phyloP scores from a whole-genome alignment of 2,113 vertebrate genomes.

The Smithornis capensis region DNA sequence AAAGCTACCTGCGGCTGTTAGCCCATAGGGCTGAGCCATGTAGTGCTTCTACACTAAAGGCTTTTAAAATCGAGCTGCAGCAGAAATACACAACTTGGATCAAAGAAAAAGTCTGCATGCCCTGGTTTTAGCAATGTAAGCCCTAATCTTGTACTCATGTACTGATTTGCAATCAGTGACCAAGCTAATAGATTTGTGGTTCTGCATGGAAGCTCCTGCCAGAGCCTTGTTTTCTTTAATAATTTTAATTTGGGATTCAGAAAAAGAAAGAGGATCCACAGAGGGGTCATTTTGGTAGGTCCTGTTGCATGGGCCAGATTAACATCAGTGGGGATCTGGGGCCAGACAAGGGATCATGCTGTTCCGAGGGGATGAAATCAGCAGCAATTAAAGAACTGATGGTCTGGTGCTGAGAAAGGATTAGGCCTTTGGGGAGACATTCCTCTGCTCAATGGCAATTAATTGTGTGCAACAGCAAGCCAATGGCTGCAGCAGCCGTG shows the following conservation, averaged over 20 bases:
- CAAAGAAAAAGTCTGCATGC: background rate
- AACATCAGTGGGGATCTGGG: background rate
- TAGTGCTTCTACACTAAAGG: background rate
- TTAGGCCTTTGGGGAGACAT: background rate
- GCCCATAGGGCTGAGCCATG: background rate
- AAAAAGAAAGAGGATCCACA: background rate
- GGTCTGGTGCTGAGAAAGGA: background rate
- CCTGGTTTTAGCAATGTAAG: background rate
- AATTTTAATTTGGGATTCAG: background rate
- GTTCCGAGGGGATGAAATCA: background rate
- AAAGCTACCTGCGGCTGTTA: background rate
- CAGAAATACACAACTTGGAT: background rate
- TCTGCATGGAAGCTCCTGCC: background rate
- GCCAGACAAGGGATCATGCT: fast-evolving
- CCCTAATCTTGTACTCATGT: fast-evolving
- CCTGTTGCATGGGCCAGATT: background rate
- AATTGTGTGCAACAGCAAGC: background rate
- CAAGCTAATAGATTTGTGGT: background rate
- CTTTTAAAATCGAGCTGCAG: background rate
- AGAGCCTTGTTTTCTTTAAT: background rate
- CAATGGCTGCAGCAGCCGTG: background rate
- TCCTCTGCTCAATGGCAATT: background rate
- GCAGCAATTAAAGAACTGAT: background rate
- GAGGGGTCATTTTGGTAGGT: background rate
- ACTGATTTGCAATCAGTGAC: background rate